Evolutionary conservation across 2,113 vertebrate genomes (phyloP), one percentile per base, ranked within the genome.

Genomic region (Pteruthius melanotis): DNA sequence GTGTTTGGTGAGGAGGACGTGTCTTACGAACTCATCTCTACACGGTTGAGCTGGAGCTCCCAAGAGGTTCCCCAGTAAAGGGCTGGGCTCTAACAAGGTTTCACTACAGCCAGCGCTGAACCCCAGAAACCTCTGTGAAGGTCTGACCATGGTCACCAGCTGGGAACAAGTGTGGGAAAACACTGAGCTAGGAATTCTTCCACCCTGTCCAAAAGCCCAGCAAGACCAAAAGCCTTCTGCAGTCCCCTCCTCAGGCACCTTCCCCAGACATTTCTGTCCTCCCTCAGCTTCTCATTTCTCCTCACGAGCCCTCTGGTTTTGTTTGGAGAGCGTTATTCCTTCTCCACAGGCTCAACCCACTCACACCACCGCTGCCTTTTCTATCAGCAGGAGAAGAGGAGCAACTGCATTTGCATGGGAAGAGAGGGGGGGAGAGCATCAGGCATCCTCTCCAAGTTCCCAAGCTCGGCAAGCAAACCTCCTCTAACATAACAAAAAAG

Each of bases 1-100:
- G 10, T 44, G 5, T 49, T 59, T 33, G 47, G 30, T 2, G 8
- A 93, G 66, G 15, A 70, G 22, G 15, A 83, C 0, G 0, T 3
- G 20, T 24, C 52, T 52, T 15, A 50, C 0, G 1, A 53, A 37
- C 1, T 8, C 6, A 84, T 16, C 47, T 54, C 26, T 56, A 10
- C 0, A 1, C 13, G 27, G 7, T 2, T 70, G 5, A 66, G 42
- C 22, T 35, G 35, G 10, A 31, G 60, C 24, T 61, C 57, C 65
- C 26, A 40, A 50, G 23, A 30, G 12, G 21, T 1, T 64, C 31
- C 37, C 49, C 39, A 85, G 0, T 9, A 27, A 53, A 72, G 17
- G 4, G 12, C 6, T 28, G 37, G 50, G 50, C 39, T 90, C 39
- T 59, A 47, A 27, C 3, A 5, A 39, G 23, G 28, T 64, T 71